Percentiles rank a stretch among this genome's conserved stretches.
These are phyloP conservation scores for Abrostola tripartita DNA, from an alignment of 2,888 invertebrate species.

Conservation along the genomic window DNA sequence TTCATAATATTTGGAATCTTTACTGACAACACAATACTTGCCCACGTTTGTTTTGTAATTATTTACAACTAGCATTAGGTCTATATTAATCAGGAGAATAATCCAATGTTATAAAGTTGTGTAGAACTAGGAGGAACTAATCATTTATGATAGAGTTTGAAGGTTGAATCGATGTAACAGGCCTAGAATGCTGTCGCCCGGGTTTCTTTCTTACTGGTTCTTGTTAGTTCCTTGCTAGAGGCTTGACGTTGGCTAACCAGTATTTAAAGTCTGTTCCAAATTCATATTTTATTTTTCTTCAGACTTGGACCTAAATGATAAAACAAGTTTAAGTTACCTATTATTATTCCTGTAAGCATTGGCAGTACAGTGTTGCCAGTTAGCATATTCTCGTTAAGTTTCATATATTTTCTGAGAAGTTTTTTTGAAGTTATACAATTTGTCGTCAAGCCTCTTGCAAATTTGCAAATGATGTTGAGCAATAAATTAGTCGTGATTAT, in stretches of 20 bases:
- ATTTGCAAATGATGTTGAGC: conserved; percentile 32
- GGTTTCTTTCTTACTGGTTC: conserved; percentile 32
- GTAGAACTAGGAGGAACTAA: conserved; percentile 78
- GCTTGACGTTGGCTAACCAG: conserved; percentile 14
- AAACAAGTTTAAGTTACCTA: background rate
- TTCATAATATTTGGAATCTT: conserved; percentile 36
- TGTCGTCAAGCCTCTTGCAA: conserved; percentile 26
- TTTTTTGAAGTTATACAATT: no score
- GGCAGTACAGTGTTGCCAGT: background rate
- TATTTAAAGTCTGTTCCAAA: background rate
- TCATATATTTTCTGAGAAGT: no score
- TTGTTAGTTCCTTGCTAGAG: conserved; percentile 38
- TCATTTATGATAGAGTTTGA: conserved; percentile 68
- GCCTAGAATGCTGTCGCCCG: conserved; percentile 74
- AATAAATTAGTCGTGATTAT: conserved; percentile 54
- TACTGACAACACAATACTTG: conserved; percentile 74
- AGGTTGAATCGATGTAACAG: conserved; percentile 68
- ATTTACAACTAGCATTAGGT: conserved; percentile 75
- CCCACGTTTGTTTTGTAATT: conserved; percentile 75
- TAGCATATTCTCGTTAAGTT: no score
- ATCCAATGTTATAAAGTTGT: conserved; percentile 82
- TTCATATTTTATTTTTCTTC: background rate
- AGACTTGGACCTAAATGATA: background rate
- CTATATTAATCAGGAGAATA: conserved; percentile 76
- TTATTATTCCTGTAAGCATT: background rate